phyloP scores from a whole-genome alignment of 2,888 invertebrate species.

The Amiota communis region DNA sequence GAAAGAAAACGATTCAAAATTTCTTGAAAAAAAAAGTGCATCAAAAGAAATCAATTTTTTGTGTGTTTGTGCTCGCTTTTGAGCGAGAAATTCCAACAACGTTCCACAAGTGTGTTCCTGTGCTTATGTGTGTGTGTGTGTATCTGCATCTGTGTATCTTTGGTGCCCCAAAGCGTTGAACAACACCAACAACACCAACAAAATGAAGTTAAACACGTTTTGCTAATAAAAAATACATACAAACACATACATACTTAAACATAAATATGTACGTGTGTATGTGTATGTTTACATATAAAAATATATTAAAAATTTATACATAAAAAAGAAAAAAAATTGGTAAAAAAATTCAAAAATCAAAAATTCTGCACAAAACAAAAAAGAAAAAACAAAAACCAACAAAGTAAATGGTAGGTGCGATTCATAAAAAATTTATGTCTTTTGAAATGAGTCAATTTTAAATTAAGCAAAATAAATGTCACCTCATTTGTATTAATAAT shows the following conservation, averaged over 20 bases:
- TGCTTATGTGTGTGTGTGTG: conserved; percentile 4
- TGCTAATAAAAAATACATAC: conserved; percentile 55
- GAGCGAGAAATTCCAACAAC: conserved; percentile 62
- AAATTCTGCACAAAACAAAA: background rate
- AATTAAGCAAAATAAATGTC: too few relatives aligned
- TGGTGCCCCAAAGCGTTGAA: conserved; percentile 37
- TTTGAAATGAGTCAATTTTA: background rate
- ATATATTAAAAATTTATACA: background rate
- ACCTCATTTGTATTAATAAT: background rate
- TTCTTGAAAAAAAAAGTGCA: conserved; percentile 9
- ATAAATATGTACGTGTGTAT: conserved; percentile 49
- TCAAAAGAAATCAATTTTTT: conserved; percentile 11
- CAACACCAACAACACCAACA: conserved; percentile 50
- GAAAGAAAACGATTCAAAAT: conserved; percentile 3
- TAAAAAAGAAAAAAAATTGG: conserved; percentile 7
- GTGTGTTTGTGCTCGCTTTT: conserved; percentile 26
- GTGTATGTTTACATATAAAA: conserved; percentile 17
- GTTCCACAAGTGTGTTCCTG: conserved; percentile 45
- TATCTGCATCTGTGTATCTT: conserved; percentile 17
- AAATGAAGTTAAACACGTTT: conserved; percentile 66
- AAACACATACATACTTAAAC: conserved; percentile 42
- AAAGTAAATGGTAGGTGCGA: conserved; percentile 18
- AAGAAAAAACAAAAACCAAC: background rate
- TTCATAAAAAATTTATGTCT: conserved; percentile 15
- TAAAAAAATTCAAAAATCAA: background rate